Base-by-base conservation (phyloP, 1,140 invertebrate species). In the Drosophila yakuba region DNA sequence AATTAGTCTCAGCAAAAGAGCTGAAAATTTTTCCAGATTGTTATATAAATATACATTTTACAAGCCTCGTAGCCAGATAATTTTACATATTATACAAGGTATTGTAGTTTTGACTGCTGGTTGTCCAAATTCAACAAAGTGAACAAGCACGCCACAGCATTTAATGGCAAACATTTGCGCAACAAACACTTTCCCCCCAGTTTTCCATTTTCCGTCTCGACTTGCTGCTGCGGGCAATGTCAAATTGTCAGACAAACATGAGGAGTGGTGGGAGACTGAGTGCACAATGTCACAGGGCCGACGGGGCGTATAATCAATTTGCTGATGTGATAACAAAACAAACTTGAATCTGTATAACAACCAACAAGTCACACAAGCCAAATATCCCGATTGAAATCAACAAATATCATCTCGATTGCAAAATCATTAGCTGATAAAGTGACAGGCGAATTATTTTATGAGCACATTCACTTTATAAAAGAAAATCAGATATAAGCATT, bases 241-340 rank as follows among this genome's bases (percentile, higher is more conserved):
- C 73, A 74, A 47, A 64, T 57, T 54, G 63, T 28, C 50, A 60
- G 38, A 58, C 62, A 76, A 76, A 56, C 44, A 47, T 28, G 36
- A 14, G 5, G 28, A 32, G 51, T 39, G 44, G 20, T 44, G 36
- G 51, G 41, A 36, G 23, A 71, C 25, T 48, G 36, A 69, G 51
- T 58, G 43, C 43, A 68, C 56, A 71, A 39, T 52, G 64, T 48
- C 41, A 68, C 55, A 38, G 50, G 56, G 32, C 62, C 73, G 75
- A 59, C 74, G 15, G 73, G 44, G 74, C 74, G 74, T 56, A 56
- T 76, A 76, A 76, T 76, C 74, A 76, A 76, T 76, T 68, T 76
- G 55, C 62, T 76, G 62, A 76, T 68, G 61, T 48, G 41, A 76
- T 54, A 64, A 52, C 74, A 67, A 67, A 76, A 44, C 59, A 76